phyloP scores from a whole-genome alignment of 2,888 invertebrate genomes.

The Mythimna lalbum region DNA sequence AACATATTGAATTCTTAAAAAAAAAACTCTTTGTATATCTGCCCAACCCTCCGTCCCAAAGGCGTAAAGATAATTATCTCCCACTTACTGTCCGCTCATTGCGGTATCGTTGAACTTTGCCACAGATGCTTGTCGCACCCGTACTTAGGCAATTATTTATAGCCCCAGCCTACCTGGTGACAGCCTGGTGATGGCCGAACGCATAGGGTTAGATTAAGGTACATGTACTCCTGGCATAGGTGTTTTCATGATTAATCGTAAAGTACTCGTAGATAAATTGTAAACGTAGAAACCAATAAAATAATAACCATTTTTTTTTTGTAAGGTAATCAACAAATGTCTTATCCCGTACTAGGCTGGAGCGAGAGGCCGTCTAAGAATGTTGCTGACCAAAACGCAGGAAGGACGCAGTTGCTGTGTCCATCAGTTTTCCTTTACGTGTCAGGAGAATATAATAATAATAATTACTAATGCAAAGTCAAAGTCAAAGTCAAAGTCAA shows the following conservation, averaged over 20 bases:
- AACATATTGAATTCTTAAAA: not conserved
- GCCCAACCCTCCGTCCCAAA: slow-evolving; percentile 20
- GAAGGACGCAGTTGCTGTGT: too few relatives aligned
- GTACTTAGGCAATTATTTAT: slow-evolving; percentile 60
- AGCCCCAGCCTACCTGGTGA: slow-evolving; percentile 25
- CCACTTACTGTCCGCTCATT: slow-evolving; percentile 50
- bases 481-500: too few relatives aligned
- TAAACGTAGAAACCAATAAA: not conserved
- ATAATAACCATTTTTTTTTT: too few relatives aligned
- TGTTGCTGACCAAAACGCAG: too few relatives aligned
- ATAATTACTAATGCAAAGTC: too few relatives aligned
- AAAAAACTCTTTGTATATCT: slow-evolving; percentile 15
- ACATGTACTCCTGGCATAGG: not conserved
- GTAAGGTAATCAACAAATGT: too few relatives aligned
- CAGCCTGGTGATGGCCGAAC: slow-evolving; percentile 38
- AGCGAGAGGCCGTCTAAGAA: too few relatives aligned
- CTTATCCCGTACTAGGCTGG: too few relatives aligned
- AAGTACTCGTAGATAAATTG: not conserved
- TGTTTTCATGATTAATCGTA: slow-evolving; percentile 19
- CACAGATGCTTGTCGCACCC: slow-evolving; percentile 64
- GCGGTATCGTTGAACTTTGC: slow-evolving; percentile 67
- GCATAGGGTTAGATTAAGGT: slow-evolving; percentile 22
- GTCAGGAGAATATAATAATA: too few relatives aligned
- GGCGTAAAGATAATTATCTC: slow-evolving; percentile 65
- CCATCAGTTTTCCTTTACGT: too few relatives aligned